Conservation (phyloP, 2,888 invertebrate genomes). For the Ormyrus pomaceus region DNA sequence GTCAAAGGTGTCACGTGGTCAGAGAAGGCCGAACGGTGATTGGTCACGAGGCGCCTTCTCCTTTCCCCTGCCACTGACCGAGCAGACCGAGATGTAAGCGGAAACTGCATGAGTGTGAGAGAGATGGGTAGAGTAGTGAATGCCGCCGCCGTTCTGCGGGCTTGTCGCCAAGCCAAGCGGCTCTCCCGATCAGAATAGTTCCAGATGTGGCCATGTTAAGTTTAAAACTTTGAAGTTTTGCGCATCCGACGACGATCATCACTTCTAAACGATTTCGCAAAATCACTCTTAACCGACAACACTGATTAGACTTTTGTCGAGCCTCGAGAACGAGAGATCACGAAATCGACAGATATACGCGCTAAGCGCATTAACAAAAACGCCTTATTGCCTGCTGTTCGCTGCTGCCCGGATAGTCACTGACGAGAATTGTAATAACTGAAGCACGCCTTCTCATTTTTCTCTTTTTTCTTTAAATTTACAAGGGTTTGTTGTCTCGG, state of each 20-base stretch:
- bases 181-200: conserved; percentile 72
- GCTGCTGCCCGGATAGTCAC: conserved; percentile 43
- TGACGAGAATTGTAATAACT: conserved; percentile 55
- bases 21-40: background rate
- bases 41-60: conserved; percentile 1
- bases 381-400: conserved; percentile 44
- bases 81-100: background rate
- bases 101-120: conserved; percentile 8
- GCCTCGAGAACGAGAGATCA: conserved; percentile 23
- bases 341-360: conserved; percentile 7
- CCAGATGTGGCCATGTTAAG: conserved; percentile 76
- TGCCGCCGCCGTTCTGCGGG: conserved; percentile 38
- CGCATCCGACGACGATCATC: conserved; percentile 38
- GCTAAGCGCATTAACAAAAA: conserved; percentile 23
- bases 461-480: conserved; percentile 24
- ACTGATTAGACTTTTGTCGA: conserved; percentile 35
- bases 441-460: conserved; percentile 39
- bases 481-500: conserved; percentile 11
- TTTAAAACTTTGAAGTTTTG: conserved; percentile 73
- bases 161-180: conserved; percentile 23
- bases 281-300: background rate
- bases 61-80: background rate
- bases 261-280: background rate
- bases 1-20: conserved; percentile 26
- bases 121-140: conserved; percentile 34